A percentile compares a stretch with the other conserved stretches of the same genome.
Conservation (phyloP, 2,113 vertebrate genomes). For the Puffinus mauretanicus region DNA sequence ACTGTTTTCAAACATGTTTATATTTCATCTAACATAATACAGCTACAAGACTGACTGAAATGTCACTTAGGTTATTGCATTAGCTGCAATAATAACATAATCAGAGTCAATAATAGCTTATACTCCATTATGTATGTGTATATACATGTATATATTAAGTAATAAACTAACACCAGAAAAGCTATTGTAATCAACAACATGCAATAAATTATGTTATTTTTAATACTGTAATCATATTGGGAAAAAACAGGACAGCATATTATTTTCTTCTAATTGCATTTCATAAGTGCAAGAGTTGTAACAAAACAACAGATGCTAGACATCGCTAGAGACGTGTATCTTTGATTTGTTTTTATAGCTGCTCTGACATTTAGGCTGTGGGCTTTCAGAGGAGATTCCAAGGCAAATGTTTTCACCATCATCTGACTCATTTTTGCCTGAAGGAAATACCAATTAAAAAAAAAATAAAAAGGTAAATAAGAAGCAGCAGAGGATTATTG, state of each 20-base stretch:
- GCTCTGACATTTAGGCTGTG: conserved; percentile 32
- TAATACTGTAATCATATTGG: neutral
- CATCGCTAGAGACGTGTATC: neutral
- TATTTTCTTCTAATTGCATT: conserved; percentile 32
- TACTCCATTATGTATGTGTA: neutral
- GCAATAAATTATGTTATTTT: neutral
- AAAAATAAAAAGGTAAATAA: neutral
- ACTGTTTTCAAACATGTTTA: rapidly evolving
- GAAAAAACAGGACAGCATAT: neutral
- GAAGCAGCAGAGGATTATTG: neutral
- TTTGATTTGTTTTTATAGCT: conserved; percentile 45
- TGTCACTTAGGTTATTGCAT: neutral
- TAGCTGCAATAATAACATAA: neutral
- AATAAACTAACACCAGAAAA: neutral
- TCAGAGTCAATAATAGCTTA: neutral
- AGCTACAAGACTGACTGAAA: neutral
- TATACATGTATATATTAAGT: neutral
- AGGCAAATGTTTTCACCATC: conserved; percentile 23
- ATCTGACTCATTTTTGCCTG: conserved; percentile 25
- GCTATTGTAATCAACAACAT: neutral
- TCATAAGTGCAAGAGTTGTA: neutral
- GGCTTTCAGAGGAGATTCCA: conserved; percentile 17
- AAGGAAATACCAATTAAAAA: neutral
- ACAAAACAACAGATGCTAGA: conserved; percentile 51
- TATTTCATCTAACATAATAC: neutral